A percentile compares a stretch with the other conserved stretches of the same genome.
These are phyloP conservation scores for Petaurus breviceps DNA, from an alignment of 2,113 vertebrate species.

Conservation along the genomic window DNA sequence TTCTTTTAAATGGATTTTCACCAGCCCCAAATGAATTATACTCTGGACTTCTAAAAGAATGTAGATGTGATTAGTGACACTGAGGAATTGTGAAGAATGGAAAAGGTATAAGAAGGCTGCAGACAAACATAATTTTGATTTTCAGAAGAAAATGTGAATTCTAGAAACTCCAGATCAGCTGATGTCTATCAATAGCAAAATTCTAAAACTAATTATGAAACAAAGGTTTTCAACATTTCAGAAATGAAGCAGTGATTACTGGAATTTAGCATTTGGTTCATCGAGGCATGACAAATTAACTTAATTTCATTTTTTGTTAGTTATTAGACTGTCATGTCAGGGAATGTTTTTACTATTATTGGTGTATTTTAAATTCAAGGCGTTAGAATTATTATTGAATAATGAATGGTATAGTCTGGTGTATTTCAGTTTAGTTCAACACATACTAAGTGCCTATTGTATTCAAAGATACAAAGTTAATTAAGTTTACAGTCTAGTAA, in stretches of 20 bases:
- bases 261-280: not conserved
- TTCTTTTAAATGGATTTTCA: not conserved
- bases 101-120: not conserved
- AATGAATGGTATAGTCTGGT: not conserved
- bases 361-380: not conserved
- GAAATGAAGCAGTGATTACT: not conserved
- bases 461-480: not conserved
- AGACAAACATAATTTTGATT: not conserved
- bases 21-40: not conserved
- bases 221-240: not conserved
- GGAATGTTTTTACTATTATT: not conserved
- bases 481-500: no score
- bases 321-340: not conserved
- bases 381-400: no score
- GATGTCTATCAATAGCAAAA: no score
- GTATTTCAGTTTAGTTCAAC: slow-evolving; percentile 14
- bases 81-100: not conserved
- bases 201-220: not conserved
- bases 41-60: not conserved
- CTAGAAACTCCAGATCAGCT: not conserved
- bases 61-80: not conserved
- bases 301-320: not conserved
- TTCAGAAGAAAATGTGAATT: not conserved
- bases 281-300: not conserved
- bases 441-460: slow-evolving; percentile 29